Evolutionary conservation across 2,888 invertebrate genomes (phyloP), one percentile per base, ranked within the genome.

Genomic region (Bembecia ichneumoniformis): DNA sequence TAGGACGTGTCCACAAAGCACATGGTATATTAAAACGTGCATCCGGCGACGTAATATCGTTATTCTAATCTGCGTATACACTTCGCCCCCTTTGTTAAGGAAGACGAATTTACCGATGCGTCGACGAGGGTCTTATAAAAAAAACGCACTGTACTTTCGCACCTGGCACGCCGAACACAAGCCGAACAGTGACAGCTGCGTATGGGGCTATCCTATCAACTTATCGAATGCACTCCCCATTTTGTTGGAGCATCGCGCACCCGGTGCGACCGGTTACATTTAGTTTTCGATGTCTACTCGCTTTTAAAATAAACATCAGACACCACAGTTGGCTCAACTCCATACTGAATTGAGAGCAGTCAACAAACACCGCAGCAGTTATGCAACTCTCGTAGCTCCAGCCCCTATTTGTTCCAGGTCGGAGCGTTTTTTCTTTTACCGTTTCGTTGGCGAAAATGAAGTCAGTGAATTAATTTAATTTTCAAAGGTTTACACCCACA

Each of bases 281-380:
- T 40, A 14, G 43, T 28, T 49, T 35, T 16, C 45, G 35, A 28
- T 40, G 40, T 40, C 40, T 40, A 40, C 44, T 17, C 17, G 15
- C 48, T 43, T 43, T 20, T 20, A 43, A 43, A 43, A 48, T 28
- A 28, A 28, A 28, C 28, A 28, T 28, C 28, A 28, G 28, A 28
- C 28, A 28, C 40, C 28, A 48, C 53, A 51, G 55, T 58, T 63
- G 59, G 62, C 62, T 51, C 49, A 50, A 53, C 58, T 63, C 62
- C 62, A 61, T 56, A 16, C 47, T 20, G 50, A 54, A 50, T 47
- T 47, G 46, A 48, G 44, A 43, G 46, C 49, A 45, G 14, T 47
- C 49, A 40, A 36, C 13, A 49, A 46, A 49, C 46, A 47, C 45
- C 49, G 47, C 40, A 40, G 14, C 52, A 52, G 51, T 54, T 52